phyloP scores from a whole-genome alignment of 92 coral and sea anemone species.

The Zoanthus sansibaricus region DNA sequence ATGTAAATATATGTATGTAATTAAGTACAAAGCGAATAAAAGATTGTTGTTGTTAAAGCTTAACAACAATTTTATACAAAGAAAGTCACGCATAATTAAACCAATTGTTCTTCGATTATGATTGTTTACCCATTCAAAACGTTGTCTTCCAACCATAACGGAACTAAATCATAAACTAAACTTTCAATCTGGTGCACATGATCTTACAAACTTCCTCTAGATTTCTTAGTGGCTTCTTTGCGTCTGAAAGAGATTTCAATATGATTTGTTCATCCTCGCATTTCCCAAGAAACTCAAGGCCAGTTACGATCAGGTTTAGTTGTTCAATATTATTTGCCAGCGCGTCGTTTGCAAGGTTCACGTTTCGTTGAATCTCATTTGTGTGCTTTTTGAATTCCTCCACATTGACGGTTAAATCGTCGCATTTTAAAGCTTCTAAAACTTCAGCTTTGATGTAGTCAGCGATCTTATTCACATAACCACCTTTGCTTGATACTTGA shows the following conservation, averaged over 20 bases:
- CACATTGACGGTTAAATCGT: constrained; percentile 22
- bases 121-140: no score
- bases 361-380: background rate
- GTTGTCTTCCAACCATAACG: no score
- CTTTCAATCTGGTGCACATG: background rate
- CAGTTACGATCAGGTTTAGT: background rate
- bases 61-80: no score
- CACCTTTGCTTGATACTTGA: background rate
- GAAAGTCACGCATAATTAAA: no score
- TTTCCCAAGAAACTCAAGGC: background rate
- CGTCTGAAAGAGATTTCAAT: constrained; percentile 3
- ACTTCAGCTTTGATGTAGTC: constrained; percentile 1
- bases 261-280: background rate
- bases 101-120: no score
- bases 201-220: background rate
- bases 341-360: background rate
- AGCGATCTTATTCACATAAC: background rate
- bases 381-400: constrained; percentile 21
- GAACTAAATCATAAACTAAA: background rate
- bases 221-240: background rate
- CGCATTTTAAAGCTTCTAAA: background rate
- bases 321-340: background rate
- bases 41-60: no score
- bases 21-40: no score
- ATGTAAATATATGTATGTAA: no score